Conservation (phyloP, 2,888 invertebrate species). For the Alsophila aescularia region DNA sequence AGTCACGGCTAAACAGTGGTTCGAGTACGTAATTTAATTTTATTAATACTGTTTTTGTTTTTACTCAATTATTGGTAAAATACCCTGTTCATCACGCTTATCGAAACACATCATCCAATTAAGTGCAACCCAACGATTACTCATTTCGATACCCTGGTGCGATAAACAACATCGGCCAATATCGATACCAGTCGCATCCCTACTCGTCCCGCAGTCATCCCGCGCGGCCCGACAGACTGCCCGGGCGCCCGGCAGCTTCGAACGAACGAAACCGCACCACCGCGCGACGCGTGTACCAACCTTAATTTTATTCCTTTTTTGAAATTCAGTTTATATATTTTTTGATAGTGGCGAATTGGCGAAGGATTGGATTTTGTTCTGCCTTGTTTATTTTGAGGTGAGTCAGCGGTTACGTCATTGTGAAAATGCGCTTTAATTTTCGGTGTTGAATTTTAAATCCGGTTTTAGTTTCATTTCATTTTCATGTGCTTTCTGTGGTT, state of each 20-base stretch:
- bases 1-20: no score
- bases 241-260: slow-evolving; percentile 80
- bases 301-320: slow-evolving; percentile 49
- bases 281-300: slow-evolving; percentile 72
- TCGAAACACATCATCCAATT: not conserved
- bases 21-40: no score
- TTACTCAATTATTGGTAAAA: not conserved
- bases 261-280: slow-evolving; percentile 76
- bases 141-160: slow-evolving; percentile 15
- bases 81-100: not conserved
- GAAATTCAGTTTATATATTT: slow-evolving; percentile 40
- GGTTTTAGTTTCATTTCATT: not conserved
- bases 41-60: not conserved
- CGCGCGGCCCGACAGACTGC: slow-evolving; percentile 62
- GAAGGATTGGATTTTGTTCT: slow-evolving; percentile 55
- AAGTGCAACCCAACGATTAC: slow-evolving; percentile 4
- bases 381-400: slow-evolving; percentile 44
- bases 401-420: slow-evolving; percentile 38
- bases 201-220: slow-evolving; percentile 50
- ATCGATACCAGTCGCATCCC: slow-evolving; percentile 58
- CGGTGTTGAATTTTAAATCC: not conserved
- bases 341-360: slow-evolving; percentile 35
- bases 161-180: not conserved
- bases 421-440: slow-evolving; percentile 6
- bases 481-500: not conserved